Percentiles rank a stretch among this genome's conserved stretches.
Evolutionary conservation across 2,797 vertebrate genomes (phyloP).

Genomic region (Enteromius viviparus): DNA sequence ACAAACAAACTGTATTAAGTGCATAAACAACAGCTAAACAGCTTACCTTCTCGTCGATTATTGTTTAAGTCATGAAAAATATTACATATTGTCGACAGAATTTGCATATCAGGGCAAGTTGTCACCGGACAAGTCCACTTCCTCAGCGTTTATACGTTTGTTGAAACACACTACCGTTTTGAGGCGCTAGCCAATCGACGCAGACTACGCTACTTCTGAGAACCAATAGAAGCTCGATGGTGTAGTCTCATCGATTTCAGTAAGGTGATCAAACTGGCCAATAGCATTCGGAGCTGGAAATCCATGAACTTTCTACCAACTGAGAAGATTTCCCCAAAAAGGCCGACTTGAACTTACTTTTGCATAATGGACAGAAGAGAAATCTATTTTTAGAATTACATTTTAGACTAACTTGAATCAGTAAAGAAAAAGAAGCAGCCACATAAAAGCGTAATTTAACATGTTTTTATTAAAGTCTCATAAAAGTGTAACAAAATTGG

Average conservation of each 20-base stretch:
- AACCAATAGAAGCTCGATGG: conserved; percentile 45
- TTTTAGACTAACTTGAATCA: not conserved
- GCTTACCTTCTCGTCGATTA: conserved; percentile 48
- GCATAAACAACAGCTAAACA: not conserved
- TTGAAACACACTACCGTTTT: conserved; percentile 9
- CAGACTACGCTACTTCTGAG: not conserved
- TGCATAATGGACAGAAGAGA: not conserved
- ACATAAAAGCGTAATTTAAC: conserved; percentile 63
- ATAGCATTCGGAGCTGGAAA: not conserved
- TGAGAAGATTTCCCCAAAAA: not conserved
- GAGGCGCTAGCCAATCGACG: conserved; percentile 54
- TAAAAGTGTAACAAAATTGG: conserved; percentile 86
- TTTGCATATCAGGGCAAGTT: conserved; percentile 47
- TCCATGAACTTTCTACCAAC: not conserved
- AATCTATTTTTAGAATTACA: not conserved
- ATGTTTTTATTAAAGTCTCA: conserved; percentile 86
- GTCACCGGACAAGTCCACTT: conserved; percentile 57
- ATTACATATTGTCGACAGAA: conserved; percentile 34
- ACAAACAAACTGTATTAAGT: not conserved
- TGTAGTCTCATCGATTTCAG: conserved; percentile 6
- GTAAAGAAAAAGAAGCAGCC: not conserved
- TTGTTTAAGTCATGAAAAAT: conserved; percentile 38
- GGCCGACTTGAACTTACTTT: not conserved
- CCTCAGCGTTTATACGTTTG: conserved; percentile 52
- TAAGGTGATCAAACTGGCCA: conserved; percentile 8